Evolutionary conservation across 35 echinoderm and acorn worm genomes (phyloP), one percentile per base, ranked within the genome.

Genomic region (Acanthaster planci): DNA sequence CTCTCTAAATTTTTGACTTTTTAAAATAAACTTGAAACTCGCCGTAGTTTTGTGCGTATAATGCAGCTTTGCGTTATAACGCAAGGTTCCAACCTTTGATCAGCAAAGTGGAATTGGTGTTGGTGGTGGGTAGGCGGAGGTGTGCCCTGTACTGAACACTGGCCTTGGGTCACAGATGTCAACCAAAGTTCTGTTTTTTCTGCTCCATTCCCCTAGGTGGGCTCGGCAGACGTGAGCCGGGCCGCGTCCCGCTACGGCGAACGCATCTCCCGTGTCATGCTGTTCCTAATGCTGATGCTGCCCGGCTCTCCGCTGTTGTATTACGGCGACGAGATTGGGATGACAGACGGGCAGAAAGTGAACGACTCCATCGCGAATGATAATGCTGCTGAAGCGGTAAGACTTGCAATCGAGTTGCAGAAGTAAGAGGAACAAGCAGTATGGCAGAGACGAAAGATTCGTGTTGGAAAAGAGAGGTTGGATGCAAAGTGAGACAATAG

Each of bases 281-380:
- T 59, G 0, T 60, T 79, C 31, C 44, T 89, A 19, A 39, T 82
- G 40, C 50, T 89, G 23, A 82, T 79, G 37, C 78, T 89, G 0
- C 87, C 87, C 1, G 87, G 87, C 26, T 89, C 87, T 7, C 55
- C 87, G 7, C 34, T 80, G 26, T 15, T 80, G 8, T 89, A 89
- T 34, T 89, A 89, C 64, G 87, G 87, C 4, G 87, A 89, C 34
- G 87, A 89, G 27, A 89, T 89, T 23, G 78, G 87, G 51, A 89
- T 89, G 77, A 60, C 38, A n/a, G 87, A 89, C 47, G 40, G 38
- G 6, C 39, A n/a, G 26, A 76, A 77, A 14, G 37, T 47, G 35
- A 39, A 54, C 35, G 16, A 0, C 19, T 77, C 51, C 8, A n/a
- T n/a, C n/a, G 38, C 84, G 8, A 76, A 27, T 17, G 84, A 86